Base-by-base conservation (phyloP, 2,797 vertebrate species). In the Numenius phaeopus region DNA sequence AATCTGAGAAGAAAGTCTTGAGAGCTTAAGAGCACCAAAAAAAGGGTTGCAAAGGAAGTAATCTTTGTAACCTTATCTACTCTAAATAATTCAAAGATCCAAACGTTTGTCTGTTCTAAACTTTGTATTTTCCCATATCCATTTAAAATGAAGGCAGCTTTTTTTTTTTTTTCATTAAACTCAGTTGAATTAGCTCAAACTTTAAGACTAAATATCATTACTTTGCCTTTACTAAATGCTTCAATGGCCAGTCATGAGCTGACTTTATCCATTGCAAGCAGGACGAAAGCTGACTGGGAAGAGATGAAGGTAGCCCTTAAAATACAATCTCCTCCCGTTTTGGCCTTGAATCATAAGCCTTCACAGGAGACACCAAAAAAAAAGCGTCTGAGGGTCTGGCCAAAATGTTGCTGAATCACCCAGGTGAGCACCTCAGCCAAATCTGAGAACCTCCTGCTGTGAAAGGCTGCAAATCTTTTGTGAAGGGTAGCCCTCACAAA, bases 401-500 rank as follows among this genome's bases (percentile, higher is more conserved):
- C 59, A 94, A 95, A 94, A 50, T 87, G 90, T 92, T 76, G 81
- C 90, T 94, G 91, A 92, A 89, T 93, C 92, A 78, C 46, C 79
- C 76, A 84, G 67, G 82, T 90, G 64, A 77, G 50, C 32, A 54
- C 23, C 55, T 81, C 17, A 32, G 91, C 50, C 65, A 89, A 85
- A 94, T 27, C 47, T 19, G 37, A 94, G 69, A 90, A 29, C 29
- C 22, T 52, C 65, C 83, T 54, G 19, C 71, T 50, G 52, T 0
- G 5, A 94, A 82, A 86, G 37, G 65, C 72, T 64, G 75, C 40
- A 84, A 39, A 20, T 23, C 59, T 93, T 89, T 42, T 59, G 59
- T 73, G 39, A 19, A 83, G 20, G 7, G 11, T 9, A 59, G 50
- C 39, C 39, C 39, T 75, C 58, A 27, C 30, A 49, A 67, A 69